Percentiles rank a stretch among this genome's conserved stretches.
These are phyloP conservation scores for Ceyx margarethae DNA, from an alignment of 2,113 vertebrate species.

Conservation along the genomic window DNA sequence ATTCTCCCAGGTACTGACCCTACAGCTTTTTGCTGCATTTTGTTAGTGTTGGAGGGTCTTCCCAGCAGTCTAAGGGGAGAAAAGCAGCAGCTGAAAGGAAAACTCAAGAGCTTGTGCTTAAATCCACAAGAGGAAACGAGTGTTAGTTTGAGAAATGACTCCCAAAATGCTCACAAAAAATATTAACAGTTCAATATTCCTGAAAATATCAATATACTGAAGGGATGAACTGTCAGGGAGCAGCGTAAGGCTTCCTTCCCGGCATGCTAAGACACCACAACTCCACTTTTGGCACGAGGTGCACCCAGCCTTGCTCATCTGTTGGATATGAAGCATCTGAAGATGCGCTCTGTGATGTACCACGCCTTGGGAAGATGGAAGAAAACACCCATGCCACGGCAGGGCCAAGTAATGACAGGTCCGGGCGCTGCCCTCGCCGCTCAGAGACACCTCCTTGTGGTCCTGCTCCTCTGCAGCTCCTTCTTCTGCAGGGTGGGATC, in stretches of 20 bases:
- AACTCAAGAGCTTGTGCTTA: not conserved
- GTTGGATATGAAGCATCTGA: not conserved
- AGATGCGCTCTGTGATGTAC: not conserved
- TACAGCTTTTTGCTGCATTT: not conserved
- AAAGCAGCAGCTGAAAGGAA: not conserved
- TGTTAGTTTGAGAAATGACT: not conserved
- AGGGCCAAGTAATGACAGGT: not conserved
- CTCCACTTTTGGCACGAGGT: not conserved
- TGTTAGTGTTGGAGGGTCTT: accelerated
- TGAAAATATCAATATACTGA: not conserved
- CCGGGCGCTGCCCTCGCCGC: not conserved
- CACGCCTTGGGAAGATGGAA: not conserved
- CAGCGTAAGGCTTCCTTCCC: accelerated
- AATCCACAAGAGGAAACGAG: not conserved
- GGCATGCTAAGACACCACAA: not conserved
- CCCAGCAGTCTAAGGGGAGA: not conserved
- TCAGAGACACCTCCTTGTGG: accelerated
- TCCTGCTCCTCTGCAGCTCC: not conserved
- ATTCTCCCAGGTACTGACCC: not conserved
- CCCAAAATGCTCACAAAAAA: not conserved
- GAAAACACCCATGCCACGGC: not conserved
- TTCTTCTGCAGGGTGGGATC: not conserved
- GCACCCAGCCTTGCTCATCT: not conserved
- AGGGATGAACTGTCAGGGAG: not conserved
- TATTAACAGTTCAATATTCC: not conserved